Evolutionary conservation across 2,113 vertebrate species (phyloP), one percentile per base, ranked within the genome.

Genomic region (Eulemur rufifrons): DNA sequence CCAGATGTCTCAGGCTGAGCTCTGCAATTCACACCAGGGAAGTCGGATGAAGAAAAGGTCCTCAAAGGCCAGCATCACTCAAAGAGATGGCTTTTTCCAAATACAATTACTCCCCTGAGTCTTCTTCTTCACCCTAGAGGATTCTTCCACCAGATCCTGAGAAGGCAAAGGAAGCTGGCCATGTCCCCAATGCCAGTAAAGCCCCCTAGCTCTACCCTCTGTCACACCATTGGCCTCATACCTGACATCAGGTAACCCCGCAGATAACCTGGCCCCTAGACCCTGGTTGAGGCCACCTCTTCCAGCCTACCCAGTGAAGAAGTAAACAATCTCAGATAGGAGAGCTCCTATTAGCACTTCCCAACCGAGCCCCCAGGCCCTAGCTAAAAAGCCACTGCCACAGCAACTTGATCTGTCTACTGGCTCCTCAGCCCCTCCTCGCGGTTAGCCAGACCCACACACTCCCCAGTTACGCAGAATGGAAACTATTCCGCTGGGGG

Each of bases 401-500:
- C 18, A 83, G 97, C 96, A 98, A 97, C 91, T 14, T 89, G 95
- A 97, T 97, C 97, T 81, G 68, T 73, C 63, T 86, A 32, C 37
- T 95, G 96, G 97, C 94, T 98, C 89, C 96, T 88, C 93, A 96
- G 97, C 88, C 96, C 95, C 95, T 97, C 95, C 98, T 96, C 76
- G 91, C 1, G 96, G 98, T 97, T 96, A 97, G 92, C 97, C 95
- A 97, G 95, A 96, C 97, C 91, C 93, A 97, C 92, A 88, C 73
- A 80, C 95, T 95, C 78, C 96, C 94, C 86, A 89, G 83, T 97
- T 97, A 97, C 89, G 83, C 94, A 97, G 69, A 95, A 87, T 96
- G 98, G 98, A 98, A 98, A 98, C 96, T 97, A 97, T 97, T 98
- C 96, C 25, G 4, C 89, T 91, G 96, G 97, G 96, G 95, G 92